These are phyloP conservation scores for Podarcis cretensis DNA, from an alignment of 2,113 vertebrate genomes.

Conservation along the genomic window DNA sequence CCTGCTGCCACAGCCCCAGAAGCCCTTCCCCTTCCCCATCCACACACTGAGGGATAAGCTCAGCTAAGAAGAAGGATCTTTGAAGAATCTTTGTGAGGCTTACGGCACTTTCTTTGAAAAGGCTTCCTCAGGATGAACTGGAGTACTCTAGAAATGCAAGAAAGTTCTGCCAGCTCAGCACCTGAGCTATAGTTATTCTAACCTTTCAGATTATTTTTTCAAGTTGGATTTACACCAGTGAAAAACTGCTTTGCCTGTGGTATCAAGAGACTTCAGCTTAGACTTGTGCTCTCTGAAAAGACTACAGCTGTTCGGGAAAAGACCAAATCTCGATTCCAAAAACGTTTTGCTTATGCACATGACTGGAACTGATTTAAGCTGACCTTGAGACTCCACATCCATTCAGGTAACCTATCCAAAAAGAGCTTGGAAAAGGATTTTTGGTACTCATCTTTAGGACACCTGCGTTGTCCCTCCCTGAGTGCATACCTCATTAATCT, in stretches of 20 bases:
- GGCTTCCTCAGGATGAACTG: background rate
- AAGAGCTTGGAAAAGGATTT: background rate
- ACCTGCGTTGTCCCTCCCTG: background rate
- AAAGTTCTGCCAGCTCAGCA: background rate
- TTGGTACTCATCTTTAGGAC: background rate
- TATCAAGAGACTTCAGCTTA: background rate
- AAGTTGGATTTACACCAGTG: background rate
- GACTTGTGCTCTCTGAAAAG: background rate
- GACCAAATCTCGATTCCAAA: background rate
- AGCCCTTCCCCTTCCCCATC: background rate
- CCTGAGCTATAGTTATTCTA: background rate
- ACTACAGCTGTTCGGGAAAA: background rate
- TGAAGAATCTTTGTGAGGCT: no score
- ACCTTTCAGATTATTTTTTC: background rate
- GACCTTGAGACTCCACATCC: background rate
- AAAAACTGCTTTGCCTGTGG: background rate
- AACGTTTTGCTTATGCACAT: background rate
- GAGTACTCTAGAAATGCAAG: background rate
- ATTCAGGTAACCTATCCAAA: background rate
- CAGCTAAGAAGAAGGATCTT: background rate
- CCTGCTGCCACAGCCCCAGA: no score
- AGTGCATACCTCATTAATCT: background rate
- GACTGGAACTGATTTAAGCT: background rate
- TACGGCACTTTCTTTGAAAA: no score
- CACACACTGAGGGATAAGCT: background rate